Evolutionary conservation across 2,888 invertebrate species (phyloP).

Genomic region (Harpalus rubripes): DNA sequence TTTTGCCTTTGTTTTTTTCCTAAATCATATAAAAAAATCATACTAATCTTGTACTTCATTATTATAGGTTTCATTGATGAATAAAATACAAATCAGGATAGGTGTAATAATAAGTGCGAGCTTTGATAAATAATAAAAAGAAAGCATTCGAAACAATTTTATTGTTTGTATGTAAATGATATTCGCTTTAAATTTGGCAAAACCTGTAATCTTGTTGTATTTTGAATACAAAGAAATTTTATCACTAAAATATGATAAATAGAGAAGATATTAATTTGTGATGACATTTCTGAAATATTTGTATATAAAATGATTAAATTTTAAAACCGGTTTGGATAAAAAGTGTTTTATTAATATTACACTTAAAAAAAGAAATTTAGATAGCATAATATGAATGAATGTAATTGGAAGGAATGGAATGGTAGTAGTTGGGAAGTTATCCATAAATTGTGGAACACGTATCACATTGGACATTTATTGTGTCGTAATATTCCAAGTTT

Average conservation of each 20-base stretch:
- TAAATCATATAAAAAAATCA: slow-evolving; percentile 13
- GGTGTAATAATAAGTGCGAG: neutral
- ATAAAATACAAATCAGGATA: neutral
- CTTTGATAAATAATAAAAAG: neutral
- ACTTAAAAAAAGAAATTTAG: neutral
- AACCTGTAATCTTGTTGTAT: neutral
- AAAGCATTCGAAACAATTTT: neutral
- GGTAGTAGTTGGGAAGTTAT: slow-evolving; percentile 6
- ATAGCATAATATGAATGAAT: slow-evolving; percentile 34
- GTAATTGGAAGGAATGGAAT: slow-evolving; percentile 1
- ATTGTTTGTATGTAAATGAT: neutral
- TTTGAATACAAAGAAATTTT: slow-evolving; percentile 31
- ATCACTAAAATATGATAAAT: neutral
- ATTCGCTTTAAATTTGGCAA: slow-evolving; percentile 16
- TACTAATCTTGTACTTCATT: slow-evolving; percentile 17
- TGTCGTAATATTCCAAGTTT: slow-evolving; percentile 58
- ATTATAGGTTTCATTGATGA: slow-evolving; percentile 30
- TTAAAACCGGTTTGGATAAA: slow-evolving; percentile 9
- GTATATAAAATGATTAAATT: neutral
- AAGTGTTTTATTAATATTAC: neutral
- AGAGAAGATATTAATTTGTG: neutral
- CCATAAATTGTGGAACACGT: slow-evolving; percentile 53
- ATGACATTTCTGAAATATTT: neutral
- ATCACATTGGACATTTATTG: slow-evolving; percentile 59
- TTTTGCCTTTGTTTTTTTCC: slow-evolving; percentile 35